A percentile compares a stretch with the other conserved stretches of the same genome.
phyloP scores from a whole-genome alignment of 2,113 vertebrate genomes.

The Microcebus tavaratra region DNA sequence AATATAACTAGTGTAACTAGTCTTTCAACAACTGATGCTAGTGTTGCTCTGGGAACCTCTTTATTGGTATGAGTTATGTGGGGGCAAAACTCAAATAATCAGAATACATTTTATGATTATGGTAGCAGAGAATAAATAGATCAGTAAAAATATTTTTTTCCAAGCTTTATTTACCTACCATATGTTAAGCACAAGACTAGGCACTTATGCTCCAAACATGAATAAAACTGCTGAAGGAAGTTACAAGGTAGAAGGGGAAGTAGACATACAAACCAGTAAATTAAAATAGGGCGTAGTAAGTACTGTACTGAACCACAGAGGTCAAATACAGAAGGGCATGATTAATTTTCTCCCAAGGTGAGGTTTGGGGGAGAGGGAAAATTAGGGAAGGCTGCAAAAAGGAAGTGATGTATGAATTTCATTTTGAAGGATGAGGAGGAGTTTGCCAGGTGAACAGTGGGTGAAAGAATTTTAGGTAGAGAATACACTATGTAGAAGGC shows the following conservation, averaged over 20 bases:
- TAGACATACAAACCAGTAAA: neutral
- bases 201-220: neutral
- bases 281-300: fast-evolving
- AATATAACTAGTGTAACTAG: neutral
- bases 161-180: neutral
- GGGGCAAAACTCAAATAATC: neutral
- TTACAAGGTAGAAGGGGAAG: neutral
- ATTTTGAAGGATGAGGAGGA: neutral
- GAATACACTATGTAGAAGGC: neutral
- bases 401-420: neutral
- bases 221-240: neutral
- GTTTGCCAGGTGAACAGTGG: neutral
- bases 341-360: neutral
- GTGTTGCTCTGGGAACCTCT: neutral
- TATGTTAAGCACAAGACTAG: neutral
- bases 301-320: neutral
- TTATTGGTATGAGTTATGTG: neutral
- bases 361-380: neutral
- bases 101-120: neutral
- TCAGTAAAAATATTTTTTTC: neutral
- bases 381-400: neutral
- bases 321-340: neutral
- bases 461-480: neutral
- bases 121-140: neutral
- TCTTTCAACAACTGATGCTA: neutral